These are phyloP conservation scores for Sebastes itinus DNA, from an alignment of 2,797 vertebrate species.

Conservation along the genomic window DNA sequence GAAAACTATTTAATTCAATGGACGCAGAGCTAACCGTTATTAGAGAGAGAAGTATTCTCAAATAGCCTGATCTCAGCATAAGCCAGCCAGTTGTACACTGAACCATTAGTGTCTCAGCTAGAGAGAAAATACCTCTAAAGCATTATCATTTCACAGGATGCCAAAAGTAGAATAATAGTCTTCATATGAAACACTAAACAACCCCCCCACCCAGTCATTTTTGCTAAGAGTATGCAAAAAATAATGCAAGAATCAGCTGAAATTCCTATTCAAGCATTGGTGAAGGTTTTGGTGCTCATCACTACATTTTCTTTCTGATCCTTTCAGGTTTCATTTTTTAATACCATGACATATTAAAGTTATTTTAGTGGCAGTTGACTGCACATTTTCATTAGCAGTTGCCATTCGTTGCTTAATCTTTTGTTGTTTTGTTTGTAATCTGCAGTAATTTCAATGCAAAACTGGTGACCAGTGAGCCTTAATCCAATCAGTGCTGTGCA, in stretches of 20 bases:
- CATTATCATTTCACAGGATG: background rate
- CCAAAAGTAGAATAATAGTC: conserved; percentile 8
- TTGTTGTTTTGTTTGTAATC: background rate
- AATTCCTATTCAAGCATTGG: background rate
- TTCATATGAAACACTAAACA: conserved; percentile 6
- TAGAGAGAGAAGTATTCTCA: conserved; percentile 23
- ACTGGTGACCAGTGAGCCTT: background rate
- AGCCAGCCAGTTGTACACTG: background rate
- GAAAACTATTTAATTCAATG: conserved; percentile 29
- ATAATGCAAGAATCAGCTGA: conserved; percentile 11
- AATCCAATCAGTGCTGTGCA: conserved; percentile 5
- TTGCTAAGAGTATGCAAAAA: conserved; percentile 4
- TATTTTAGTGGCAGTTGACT: background rate
- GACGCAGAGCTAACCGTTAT: conserved; percentile 7
- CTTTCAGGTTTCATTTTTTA: background rate
- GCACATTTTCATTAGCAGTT: background rate
- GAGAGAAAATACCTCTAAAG: background rate
- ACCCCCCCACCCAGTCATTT: background rate
- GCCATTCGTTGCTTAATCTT: background rate
- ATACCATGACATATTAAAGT: background rate
- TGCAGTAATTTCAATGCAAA: background rate
- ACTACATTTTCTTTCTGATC: background rate
- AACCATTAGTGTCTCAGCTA: conserved; percentile 16
- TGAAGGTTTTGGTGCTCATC: background rate
- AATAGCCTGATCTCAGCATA: conserved; percentile 28